Percentiles rank a stretch among this genome's conserved stretches.
Conservation (phyloP, 2,888 invertebrate genomes). For the Branchellion lobata region DNA sequence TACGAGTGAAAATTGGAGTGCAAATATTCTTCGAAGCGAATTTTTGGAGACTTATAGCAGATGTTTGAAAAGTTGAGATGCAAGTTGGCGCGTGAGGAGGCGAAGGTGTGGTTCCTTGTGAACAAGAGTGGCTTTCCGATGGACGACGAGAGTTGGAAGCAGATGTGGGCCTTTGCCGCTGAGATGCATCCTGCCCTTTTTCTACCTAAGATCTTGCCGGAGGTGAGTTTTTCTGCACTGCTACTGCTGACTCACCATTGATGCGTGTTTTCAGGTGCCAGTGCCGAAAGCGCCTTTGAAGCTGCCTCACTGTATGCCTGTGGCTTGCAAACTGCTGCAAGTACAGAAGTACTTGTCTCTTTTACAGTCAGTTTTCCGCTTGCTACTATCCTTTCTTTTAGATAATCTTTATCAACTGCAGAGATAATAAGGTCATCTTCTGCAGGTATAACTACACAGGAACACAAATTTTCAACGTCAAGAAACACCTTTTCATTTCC, state of each 20-base stretch:
- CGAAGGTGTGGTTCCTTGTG: constrained; percentile 56
- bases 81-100: neutral
- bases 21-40: too few species aligned
- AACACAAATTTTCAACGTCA: constrained; percentile 62
- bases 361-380: constrained; percentile 61
- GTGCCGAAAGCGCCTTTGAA: constrained; percentile 56
- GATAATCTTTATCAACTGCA: too few species aligned
- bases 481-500: constrained; percentile 60
- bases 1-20: too few species aligned
- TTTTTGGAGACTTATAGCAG: too few species aligned
- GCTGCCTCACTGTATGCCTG: constrained; percentile 53
- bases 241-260: neutral
- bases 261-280: constrained; percentile 48
- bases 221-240: neutral
- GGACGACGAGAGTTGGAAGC: constrained; percentile 59
- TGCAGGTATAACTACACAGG: constrained; percentile 61
- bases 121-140: constrained; percentile 61
- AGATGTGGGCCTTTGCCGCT: constrained; percentile 61
- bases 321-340: constrained; percentile 54
- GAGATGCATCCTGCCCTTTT: neutral
- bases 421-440: neutral
- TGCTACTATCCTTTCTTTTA: too few species aligned
- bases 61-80: neutral
- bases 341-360: constrained; percentile 60
- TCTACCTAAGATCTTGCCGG: neutral